Conservation (phyloP, 2,888 invertebrate genomes). For the Selenia dentaria region DNA sequence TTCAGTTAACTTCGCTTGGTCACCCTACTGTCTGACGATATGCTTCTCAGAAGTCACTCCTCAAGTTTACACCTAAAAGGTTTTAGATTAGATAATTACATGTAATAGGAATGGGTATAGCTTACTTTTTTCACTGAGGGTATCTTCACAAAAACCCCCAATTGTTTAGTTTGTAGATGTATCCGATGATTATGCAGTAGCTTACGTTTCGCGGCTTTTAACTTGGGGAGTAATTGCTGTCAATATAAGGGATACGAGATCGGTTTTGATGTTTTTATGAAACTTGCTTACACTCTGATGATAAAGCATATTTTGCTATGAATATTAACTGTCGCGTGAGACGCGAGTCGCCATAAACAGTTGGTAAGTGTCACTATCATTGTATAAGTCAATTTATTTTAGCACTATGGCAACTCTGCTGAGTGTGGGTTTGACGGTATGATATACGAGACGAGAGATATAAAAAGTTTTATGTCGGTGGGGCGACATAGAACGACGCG, state of each 20-base stretch:
- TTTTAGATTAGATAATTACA: constrained; percentile 83
- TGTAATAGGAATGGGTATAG: constrained; percentile 55
- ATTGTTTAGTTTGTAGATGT: constrained; percentile 60
- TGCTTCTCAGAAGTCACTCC: constrained; percentile 76
- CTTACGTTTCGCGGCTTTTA: constrained; percentile 44
- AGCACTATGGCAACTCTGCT: no score
- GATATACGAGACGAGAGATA: no score
- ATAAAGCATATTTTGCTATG: constrained; percentile 10
- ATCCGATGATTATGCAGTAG: constrained; percentile 72
- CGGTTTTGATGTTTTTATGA: constrained; percentile 32
- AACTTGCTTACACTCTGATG: constrained; percentile 28
- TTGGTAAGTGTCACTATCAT: no score
- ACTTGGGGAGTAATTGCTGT: constrained; percentile 62
- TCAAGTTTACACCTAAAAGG: constrained; percentile 75
- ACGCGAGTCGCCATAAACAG: no score
- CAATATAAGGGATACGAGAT: constrained; percentile 34
- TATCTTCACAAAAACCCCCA: constrained; percentile 42
- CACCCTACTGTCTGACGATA: constrained; percentile 46
- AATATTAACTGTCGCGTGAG: no score
- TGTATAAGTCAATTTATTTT: no score
- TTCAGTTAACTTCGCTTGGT: no score
- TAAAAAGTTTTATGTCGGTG: no score
- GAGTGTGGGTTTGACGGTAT: no score
- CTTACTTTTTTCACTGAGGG: constrained; percentile 48
- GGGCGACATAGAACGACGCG: no score